Evolutionary conservation across 2,113 vertebrate genomes (phyloP), one percentile per base, ranked within the genome.

Genomic region (Spea multiplicata): DNA sequence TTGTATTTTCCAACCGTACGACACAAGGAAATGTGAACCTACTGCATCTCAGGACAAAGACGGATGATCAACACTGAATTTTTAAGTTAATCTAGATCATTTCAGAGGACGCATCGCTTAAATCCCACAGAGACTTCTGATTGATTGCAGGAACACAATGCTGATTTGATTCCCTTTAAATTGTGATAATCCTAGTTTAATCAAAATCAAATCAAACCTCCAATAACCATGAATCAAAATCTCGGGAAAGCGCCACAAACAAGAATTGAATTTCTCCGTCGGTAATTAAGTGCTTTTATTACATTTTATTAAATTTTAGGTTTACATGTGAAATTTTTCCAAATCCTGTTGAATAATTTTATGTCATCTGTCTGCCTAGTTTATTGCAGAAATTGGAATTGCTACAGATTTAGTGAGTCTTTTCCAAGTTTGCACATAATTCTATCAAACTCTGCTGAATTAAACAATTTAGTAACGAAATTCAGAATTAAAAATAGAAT

Each of bases 131-230:
- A 83, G 82, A 53, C 57, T 78, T 12, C 44, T 82, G 76, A 84
- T 80, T 82, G 70, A 86, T 84, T 83, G 81, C 45, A 74, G 67
- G 84, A 81, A 55, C 50, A 53, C 16, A 0, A 75, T 30, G 55
- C 10, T 76, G 80, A 78, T 86, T 86, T 84, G 79, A 73, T 82
- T 88, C 83, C 72, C 80, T 84, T 83, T 83, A 84, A 87, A 80
- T 79, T 83, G 68, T 78, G 53, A 82, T 75, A 84, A 57, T 82
- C 6, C 16, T 66, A 81, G 72, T 81, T 85, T 84, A 86, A 88
- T 87, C 77, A 87, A 86, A 81, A 85, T 73, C 5, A 10, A 82
- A 83, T 81, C 71, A 53, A 84, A 73, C 45, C 61, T 16, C 72
- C 78, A 83, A 77, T 77, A 83, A 84, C 84, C 84, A 83, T 49